phyloP scores from a whole-genome alignment of 1,140 invertebrate genomes.

The Drosophila albomicans region DNA sequence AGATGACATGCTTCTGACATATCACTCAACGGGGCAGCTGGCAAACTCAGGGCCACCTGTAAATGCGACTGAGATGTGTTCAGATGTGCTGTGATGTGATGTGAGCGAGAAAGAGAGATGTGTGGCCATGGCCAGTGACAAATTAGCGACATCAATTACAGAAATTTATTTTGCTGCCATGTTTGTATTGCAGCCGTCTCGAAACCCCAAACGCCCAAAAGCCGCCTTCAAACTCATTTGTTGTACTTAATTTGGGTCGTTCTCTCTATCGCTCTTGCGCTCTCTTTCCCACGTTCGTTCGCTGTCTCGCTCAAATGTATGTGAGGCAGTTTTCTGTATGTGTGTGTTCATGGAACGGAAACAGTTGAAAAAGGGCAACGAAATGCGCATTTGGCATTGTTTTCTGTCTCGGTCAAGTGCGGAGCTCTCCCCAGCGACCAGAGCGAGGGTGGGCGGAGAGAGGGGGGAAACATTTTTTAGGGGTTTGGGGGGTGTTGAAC shows the following conservation, averaged over 20 bases:
- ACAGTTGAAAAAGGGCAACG: conserved; percentile 57
- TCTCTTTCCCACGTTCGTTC: neutral
- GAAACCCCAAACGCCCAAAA: conserved; percentile 35
- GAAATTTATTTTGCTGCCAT: conserved; percentile 78
- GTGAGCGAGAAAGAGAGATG: conserved; percentile 18
- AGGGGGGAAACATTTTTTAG: neutral
- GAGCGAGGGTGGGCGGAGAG: neutral
- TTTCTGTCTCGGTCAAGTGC: conserved; percentile 45
- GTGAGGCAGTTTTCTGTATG: conserved; percentile 27
- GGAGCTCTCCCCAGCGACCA: neutral
- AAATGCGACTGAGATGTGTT: conserved; percentile 68
- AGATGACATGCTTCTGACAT: conserved; percentile 54
- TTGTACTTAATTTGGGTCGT: conserved; percentile 77
- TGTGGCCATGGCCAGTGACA: conserved; percentile 76
- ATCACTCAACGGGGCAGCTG: conserved; percentile 57
- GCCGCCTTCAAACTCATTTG: conserved; percentile 71
- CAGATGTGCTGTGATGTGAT: neutral
- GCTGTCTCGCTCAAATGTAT: neutral
- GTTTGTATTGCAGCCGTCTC: conserved; percentile 58
- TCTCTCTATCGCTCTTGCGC: neutral
- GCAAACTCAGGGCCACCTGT: conserved; percentile 64
- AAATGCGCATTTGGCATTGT: conserved; percentile 68
- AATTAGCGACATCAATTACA: conserved; percentile 82
- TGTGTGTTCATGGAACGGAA: conserved; percentile 56
- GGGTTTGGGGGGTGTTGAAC: conserved; percentile 51